Conservation (phyloP, 64 coral and sea anemone species). For the Stichodactyla mertensii region DNA sequence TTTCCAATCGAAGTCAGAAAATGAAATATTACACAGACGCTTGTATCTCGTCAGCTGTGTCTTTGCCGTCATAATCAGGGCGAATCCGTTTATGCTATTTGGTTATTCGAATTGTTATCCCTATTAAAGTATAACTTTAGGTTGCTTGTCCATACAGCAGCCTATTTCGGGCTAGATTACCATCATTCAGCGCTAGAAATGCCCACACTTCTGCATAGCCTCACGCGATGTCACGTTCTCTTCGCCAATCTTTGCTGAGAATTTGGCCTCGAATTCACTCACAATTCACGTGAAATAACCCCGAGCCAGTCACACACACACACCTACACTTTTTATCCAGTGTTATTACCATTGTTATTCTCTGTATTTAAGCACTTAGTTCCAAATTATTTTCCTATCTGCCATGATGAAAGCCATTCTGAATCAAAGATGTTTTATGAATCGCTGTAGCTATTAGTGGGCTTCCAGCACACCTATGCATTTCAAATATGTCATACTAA, state of each 20-base stretch:
- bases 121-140: background rate
- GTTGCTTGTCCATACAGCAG: background rate
- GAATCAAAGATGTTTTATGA: background rate
- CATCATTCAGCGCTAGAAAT: background rate
- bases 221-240: background rate
- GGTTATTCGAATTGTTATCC: background rate
- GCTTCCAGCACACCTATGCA: background rate
- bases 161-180: background rate
- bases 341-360: background rate
- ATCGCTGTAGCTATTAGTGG: background rate
- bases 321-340: background rate
- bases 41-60: background rate
- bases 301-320: background rate
- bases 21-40: background rate
- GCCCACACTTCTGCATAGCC: background rate
- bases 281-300: background rate
- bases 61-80: background rate
- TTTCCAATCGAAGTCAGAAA: background rate
- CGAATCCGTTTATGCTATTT: background rate
- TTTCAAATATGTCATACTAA: background rate
- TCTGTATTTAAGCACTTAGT: background rate
- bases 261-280: constrained; percentile 6
- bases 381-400: background rate
- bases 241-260: background rate
- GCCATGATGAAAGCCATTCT: background rate